These are phyloP conservation scores for Mamestra configurata DNA, from an alignment of 1,140 invertebrate species.

Conservation along the genomic window DNA sequence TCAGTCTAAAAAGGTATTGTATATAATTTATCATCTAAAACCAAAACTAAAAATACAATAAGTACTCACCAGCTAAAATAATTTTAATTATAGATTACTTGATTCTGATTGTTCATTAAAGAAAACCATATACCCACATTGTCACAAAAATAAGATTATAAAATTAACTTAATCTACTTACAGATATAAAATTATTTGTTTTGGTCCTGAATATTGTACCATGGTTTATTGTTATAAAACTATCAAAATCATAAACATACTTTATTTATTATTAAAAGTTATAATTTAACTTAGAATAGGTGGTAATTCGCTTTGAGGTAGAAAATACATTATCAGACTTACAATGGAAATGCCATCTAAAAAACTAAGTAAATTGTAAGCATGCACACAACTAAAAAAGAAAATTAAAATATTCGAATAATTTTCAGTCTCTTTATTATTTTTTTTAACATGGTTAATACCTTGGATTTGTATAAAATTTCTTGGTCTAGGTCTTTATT, in stretches of 20 bases:
- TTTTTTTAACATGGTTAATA: too few species aligned
- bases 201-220: not conserved
- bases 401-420: not conserved
- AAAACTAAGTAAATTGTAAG: not conserved
- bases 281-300: not conserved
- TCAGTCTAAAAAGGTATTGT: slow-evolving; percentile 6
- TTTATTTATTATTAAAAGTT: not conserved
- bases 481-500: not conserved
- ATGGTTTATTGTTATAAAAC: not conserved
- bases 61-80: slow-evolving; percentile 22
- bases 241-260: not conserved
- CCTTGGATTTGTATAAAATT: not conserved
- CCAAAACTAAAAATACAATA: slow-evolving; percentile 53
- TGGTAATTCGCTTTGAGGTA: slow-evolving; percentile 54
- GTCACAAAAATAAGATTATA: not conserved
- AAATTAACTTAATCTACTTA: not conserved
- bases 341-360: not conserved
- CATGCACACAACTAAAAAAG: not conserved
- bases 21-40: slow-evolving; percentile 13
- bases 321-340: slow-evolving; percentile 48
- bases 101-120: not conserved
- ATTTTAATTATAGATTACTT: not conserved
- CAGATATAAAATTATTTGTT: not conserved
- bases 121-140: too few species aligned
- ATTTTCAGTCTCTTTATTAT: slow-evolving; percentile 26